These are phyloP conservation scores for Tachycineta bicolor DNA, from an alignment of 2,113 vertebrate species.

Conservation along the genomic window DNA sequence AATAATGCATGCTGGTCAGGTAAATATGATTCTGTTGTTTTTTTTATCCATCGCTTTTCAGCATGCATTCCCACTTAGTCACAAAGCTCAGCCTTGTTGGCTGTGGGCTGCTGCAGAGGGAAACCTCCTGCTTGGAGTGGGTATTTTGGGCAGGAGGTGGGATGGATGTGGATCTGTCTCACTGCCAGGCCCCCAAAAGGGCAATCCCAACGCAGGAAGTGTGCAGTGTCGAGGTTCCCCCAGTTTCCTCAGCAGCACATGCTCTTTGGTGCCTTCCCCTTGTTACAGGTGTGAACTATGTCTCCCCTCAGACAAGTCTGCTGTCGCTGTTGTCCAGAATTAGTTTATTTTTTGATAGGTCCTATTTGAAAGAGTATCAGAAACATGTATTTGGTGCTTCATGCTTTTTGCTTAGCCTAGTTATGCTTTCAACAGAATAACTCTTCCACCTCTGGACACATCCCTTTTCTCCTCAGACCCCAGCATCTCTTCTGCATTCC, in stretches of 20 bases:
- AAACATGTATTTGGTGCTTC: rapidly evolving
- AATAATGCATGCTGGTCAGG: too few species aligned
- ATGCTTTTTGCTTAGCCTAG: background rate
- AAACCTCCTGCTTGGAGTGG: background rate
- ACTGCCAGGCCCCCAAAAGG: background rate
- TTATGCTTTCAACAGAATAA: background rate
- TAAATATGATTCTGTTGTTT: background rate
- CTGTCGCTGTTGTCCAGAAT: rapidly evolving
- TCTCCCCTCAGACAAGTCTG: rapidly evolving
- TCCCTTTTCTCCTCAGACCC: background rate
- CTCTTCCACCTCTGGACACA: background rate
- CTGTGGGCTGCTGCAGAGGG: background rate
- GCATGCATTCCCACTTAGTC: background rate
- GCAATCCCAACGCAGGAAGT: background rate
- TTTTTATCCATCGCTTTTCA: background rate
- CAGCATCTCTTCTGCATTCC: background rate
- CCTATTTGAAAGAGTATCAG: background rate
- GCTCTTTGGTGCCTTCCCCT: background rate
- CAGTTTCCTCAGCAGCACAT: background rate
- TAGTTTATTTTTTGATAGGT: background rate
- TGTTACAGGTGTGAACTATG: rapidly evolving
- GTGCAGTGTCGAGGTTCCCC: rapidly evolving
- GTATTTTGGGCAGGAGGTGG: background rate
- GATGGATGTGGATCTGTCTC: background rate
- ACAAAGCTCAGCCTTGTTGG: background rate